Percentiles rank a stretch among this genome's conserved stretches.
phyloP scores from a whole-genome alignment of 1,140 invertebrate genomes.

The Trichomalopsis sarcophagae region DNA sequence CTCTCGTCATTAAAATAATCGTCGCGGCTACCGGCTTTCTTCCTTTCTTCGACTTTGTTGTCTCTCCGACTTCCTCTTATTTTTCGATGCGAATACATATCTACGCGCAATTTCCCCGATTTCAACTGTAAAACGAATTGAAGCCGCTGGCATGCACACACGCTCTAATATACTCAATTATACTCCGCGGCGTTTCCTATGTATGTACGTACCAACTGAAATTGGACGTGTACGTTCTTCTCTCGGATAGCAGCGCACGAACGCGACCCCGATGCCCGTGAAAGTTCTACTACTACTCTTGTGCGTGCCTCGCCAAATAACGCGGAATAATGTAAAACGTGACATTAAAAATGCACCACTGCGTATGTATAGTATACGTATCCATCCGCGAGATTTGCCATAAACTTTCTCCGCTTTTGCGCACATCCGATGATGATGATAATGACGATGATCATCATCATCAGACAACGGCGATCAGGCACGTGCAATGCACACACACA shows the following conservation, averaged over 20 bases:
- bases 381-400: background rate
- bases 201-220: background rate
- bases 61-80: background rate
- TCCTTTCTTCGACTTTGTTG: background rate
- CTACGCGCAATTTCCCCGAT: too few relatives aligned
- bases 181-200: too few relatives aligned
- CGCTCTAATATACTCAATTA: too few relatives aligned
- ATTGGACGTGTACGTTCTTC: background rate
- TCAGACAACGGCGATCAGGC: background rate
- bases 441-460: background rate
- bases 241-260: background rate
- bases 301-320: background rate
- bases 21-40: background rate
- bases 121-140: too few relatives aligned
- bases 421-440: conserved; percentile 12
- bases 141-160: too few relatives aligned
- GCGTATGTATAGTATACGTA: background rate
- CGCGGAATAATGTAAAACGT: conserved; percentile 25
- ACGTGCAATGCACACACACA: background rate
- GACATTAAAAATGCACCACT: conserved; percentile 8
- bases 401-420: conserved; percentile 14
- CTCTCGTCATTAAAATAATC: conserved; percentile 29
- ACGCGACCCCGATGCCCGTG: background rate
- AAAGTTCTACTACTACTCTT: background rate
- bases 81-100: background rate